Conservation (phyloP, 2,113 vertebrate genomes). For the Platanista minor region DNA sequence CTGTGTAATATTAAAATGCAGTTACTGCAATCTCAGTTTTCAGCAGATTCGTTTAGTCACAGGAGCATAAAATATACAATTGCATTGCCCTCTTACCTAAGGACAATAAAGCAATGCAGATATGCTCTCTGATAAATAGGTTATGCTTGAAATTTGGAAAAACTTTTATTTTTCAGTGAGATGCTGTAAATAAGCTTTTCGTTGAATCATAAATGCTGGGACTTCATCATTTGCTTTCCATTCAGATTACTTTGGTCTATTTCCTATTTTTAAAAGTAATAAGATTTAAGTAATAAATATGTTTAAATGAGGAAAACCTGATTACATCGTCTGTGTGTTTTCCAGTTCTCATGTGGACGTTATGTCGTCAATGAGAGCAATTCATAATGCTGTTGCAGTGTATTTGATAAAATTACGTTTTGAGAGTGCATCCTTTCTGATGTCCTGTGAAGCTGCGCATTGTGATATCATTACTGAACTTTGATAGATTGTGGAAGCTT, state of each 20-base stretch:
- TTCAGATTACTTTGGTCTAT: background rate
- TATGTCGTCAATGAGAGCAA: background rate
- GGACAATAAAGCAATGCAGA: background rate
- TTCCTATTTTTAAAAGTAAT: background rate
- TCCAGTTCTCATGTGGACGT: background rate
- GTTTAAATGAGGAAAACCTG: background rate
- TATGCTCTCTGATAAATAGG: background rate
- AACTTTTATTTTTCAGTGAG: background rate
- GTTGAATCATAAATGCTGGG: background rate
- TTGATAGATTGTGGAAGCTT: background rate
- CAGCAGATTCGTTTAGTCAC: background rate
- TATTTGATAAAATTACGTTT: slow-evolving; percentile 10
- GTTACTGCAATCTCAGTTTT: background rate
- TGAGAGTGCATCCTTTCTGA: background rate
- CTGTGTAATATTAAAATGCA: background rate
- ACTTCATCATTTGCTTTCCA: slow-evolving; percentile 4
- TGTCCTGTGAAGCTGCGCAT: background rate
- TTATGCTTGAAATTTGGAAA: background rate
- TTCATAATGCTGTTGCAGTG: background rate
- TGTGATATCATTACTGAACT: background rate
- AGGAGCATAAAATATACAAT: background rate
- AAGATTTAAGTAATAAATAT: background rate
- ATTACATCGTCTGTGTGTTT: background rate
- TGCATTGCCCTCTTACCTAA: background rate
- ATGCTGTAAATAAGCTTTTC: slow-evolving; percentile 26